phyloP scores from a whole-genome alignment of 2,113 vertebrate genomes.

The Ceyx margarethae region DNA sequence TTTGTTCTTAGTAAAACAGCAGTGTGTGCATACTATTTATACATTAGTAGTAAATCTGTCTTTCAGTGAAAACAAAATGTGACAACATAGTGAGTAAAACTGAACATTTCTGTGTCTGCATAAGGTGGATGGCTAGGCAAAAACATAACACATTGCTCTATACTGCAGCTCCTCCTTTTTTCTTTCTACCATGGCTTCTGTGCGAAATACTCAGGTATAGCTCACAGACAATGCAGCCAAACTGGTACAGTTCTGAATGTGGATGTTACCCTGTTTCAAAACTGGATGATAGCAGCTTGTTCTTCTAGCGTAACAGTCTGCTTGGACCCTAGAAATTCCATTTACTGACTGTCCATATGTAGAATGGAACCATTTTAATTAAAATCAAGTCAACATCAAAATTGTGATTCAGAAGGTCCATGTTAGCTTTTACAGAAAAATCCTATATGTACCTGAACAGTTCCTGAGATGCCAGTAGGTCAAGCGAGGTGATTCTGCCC shows the following conservation, averaged over 20 bases:
- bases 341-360: background rate
- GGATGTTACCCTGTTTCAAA: background rate
- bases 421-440: background rate
- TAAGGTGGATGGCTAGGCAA: background rate
- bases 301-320: background rate
- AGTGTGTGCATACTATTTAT: background rate
- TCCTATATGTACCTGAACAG: rapidly evolving
- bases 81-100: background rate
- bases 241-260: background rate
- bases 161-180: background rate
- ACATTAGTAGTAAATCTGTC: background rate
- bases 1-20: background rate
- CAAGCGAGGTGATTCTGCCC: background rate
- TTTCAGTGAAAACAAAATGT: background rate
- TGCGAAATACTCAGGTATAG: background rate
- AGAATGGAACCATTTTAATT: background rate
- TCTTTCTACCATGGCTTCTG: background rate
- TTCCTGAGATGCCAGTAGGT: background rate
- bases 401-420: background rate
- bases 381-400: background rate
- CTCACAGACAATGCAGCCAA: background rate
- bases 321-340: background rate
- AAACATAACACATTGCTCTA: background rate
- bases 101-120: background rate
- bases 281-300: background rate